Base-by-base conservation (phyloP, 2,888 invertebrate genomes). In the Aphrophora alni region DNA sequence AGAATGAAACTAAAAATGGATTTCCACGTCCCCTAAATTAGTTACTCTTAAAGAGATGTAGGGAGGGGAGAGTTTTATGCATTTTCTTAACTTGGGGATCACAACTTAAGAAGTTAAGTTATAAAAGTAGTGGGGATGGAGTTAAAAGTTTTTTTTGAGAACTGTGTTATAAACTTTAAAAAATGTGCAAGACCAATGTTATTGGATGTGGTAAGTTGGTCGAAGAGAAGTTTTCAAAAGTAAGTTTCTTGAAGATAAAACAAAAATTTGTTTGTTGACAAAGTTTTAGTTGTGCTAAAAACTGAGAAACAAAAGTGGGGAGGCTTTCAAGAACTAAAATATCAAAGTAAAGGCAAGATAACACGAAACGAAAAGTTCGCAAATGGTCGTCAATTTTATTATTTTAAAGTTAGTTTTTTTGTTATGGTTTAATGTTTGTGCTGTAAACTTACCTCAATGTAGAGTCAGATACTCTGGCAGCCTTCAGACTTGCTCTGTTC, bases 251-350 rank as follows among this genome's bases (percentile, higher is more conserved):
- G n/a, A 7, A 14, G 73, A 17, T 73, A n/a, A 38, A n/a, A 24
- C 26, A 73, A 38, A 33, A 73, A 73, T n/a, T n/a, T 12, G 4
- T n/a, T 28, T 28, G 28, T 73, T 33, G 38, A 72, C 44, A 69
- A 38, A 69, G 75, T 75, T 68, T 80, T 51, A 70, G 75, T 80
- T 80, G 75, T 26, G 75, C 75, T 80, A 80, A 75, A 75, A 80
- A 80, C 68, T 69, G 33, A 7, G 21, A 28, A 38, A 73, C 59
- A 27, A 33, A 73, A 73, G 73, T 28, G 5, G 21, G 59, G 59
- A 59, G 21, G n/a, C 59, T 59, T n/a, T 21, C 21, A 4, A 59
- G 4, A 59, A 21, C 59, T 21, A 21, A 59, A 10, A 21, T 14
- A 21, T 59, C 59, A 59, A 59, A 59, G 59, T 14, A 5, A 59